Evolutionary conservation across 2,888 invertebrate species (phyloP).

Genomic region (Drosophila dives): DNA sequence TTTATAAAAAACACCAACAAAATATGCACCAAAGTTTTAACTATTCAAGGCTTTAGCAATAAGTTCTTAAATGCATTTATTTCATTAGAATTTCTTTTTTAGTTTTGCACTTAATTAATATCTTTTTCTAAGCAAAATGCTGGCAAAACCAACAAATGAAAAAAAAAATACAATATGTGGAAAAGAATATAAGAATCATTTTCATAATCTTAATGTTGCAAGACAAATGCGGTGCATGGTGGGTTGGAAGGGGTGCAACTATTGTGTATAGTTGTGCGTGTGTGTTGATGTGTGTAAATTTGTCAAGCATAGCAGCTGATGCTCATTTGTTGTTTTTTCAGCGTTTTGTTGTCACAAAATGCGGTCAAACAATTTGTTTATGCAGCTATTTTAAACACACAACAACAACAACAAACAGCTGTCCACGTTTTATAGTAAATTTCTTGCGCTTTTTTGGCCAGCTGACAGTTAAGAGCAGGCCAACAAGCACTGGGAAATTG

Average conservation of each 20-base stretch:
- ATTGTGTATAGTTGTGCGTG: conserved; percentile 11
- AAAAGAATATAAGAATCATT: conserved; percentile 80
- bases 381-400: conserved; percentile 64
- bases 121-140: not conserved
- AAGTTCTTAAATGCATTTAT: not conserved
- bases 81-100: not conserved
- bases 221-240: not conserved
- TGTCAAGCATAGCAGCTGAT: conserved; percentile 74
- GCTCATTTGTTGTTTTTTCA: conserved; percentile 60
- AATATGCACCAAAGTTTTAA: not conserved
- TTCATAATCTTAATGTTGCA: conserved; percentile 67
- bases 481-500: conserved; percentile 49
- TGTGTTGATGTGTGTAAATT: conserved; percentile 43
- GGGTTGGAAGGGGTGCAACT: conserved; percentile 21
- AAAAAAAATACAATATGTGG: conserved; percentile 32
- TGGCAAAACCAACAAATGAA: conserved; percentile 45
- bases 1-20: not conserved
- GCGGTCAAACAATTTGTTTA: conserved; percentile 77
- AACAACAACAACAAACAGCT: conserved; percentile 13
- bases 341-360: conserved; percentile 64
- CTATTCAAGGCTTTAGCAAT: not conserved
- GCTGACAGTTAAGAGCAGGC: conserved; percentile 19
- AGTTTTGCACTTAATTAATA: not conserved
- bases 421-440: conserved; percentile 30
- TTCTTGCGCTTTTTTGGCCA: conserved; percentile 9